These are phyloP conservation scores for Aporophyla lueneburgensis DNA, from an alignment of 2,888 invertebrate species.

Conservation along the genomic window DNA sequence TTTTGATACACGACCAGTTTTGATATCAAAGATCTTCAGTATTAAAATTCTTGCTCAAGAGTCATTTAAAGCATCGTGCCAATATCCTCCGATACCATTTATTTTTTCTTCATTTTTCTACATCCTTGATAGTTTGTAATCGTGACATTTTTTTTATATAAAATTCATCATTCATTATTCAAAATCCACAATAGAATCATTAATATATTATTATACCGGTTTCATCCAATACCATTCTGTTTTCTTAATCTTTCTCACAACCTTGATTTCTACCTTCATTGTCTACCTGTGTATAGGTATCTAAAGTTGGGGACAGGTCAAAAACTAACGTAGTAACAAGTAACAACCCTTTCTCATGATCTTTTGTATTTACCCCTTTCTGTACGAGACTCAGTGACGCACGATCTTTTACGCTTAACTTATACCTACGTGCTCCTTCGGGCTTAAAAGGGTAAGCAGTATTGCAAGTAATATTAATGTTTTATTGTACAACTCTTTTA, in stretches of 20 bases:
- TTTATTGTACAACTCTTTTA: neutral
- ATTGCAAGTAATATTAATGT: constrained; percentile 8
- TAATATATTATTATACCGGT: neutral
- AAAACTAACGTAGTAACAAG: constrained; percentile 45
- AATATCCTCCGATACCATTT: neutral
- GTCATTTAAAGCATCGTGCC: neutral
- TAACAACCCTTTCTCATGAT: constrained; percentile 41
- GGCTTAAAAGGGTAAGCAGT: constrained; percentile 6
- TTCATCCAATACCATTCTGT: neutral
- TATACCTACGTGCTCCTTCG: constrained; percentile 15
- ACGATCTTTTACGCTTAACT: constrained; percentile 41
- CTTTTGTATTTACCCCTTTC: constrained; percentile 59
- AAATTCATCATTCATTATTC: constrained; percentile 2
- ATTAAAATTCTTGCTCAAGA: neutral
- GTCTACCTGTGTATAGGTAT: constrained; percentile 19
- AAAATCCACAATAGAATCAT: neutral
- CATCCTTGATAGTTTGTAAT: neutral
- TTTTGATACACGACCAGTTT: neutral
- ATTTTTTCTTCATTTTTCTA: neutral
- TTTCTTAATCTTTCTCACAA: neutral
- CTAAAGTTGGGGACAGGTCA: constrained; percentile 27
- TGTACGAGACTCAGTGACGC: constrained; percentile 43
- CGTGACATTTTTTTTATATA: neutral
- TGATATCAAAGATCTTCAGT: neutral
- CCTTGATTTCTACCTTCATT: neutral